Percentiles rank a stretch among this genome's conserved stretches.
Conservation (phyloP, 2,797 vertebrate species). For the Epinephelus awoara region DNA sequence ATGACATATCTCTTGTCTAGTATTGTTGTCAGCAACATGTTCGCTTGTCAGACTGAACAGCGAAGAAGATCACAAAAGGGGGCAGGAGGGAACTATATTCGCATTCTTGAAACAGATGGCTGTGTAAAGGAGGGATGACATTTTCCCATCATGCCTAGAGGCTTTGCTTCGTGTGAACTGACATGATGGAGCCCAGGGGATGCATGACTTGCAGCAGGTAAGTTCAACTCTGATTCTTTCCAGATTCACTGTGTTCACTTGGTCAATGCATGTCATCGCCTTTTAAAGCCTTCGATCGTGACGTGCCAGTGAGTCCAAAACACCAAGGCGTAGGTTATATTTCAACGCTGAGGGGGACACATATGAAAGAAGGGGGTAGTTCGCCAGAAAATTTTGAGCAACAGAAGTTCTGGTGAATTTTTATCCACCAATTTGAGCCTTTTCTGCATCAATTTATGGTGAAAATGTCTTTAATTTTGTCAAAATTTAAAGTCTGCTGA, state of each 20-base stretch:
- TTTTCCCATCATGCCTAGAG: constrained; percentile 70
- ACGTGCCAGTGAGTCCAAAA: neutral
- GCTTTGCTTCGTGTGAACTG: constrained; percentile 51
- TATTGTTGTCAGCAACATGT: constrained; percentile 68
- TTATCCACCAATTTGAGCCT: too few relatives aligned
- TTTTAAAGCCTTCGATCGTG: constrained; percentile 17
- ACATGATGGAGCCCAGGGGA: constrained; percentile 67
- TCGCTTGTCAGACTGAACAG: constrained; percentile 67
- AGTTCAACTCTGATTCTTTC: constrained; percentile 60
- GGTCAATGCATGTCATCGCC: constrained; percentile 50
- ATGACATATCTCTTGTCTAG: constrained; percentile 72
- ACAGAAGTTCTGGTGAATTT: too few relatives aligned
- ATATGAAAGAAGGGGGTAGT: too few relatives aligned
- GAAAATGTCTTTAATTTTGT: too few relatives aligned
- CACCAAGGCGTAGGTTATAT: too few relatives aligned
- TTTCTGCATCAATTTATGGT: too few relatives aligned
- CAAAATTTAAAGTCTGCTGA: too few relatives aligned
- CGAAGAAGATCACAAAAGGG: constrained; percentile 60
- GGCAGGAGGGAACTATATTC: constrained; percentile 56
- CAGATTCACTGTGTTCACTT: constrained; percentile 41
- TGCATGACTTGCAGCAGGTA: constrained; percentile 65
- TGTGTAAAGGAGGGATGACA: constrained; percentile 59
- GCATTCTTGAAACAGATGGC: constrained; percentile 76
- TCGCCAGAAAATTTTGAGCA: too few relatives aligned
- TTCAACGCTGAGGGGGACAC: too few relatives aligned